phyloP scores from a whole-genome alignment of 2,797 vertebrate species.

The Mus minutoides region DNA sequence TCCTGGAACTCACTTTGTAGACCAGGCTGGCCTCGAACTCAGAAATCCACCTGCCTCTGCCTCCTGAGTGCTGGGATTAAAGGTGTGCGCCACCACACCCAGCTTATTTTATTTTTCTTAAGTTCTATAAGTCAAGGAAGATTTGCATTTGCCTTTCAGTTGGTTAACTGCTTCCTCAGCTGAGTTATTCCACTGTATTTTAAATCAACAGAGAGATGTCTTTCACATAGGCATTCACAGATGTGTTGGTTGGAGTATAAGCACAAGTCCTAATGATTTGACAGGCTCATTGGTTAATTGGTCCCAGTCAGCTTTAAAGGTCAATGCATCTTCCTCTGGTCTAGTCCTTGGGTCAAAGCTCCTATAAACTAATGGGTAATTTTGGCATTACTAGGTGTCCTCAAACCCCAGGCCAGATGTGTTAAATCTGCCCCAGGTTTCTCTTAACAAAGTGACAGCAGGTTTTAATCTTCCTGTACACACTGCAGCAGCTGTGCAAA shows the following conservation, averaged over 20 bases:
- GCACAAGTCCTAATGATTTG: not conserved
- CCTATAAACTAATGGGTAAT: constrained; percentile 70
- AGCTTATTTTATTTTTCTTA: constrained; percentile 21
- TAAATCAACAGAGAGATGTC: not conserved
- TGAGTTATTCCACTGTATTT: not conserved
- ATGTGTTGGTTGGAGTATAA: not conserved
- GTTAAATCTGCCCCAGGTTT: constrained; percentile 79
- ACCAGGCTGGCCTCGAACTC: too few species aligned
- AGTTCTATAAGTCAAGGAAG: not conserved
- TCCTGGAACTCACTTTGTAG: too few species aligned
- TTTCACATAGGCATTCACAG: not conserved
- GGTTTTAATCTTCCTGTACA: constrained; percentile 83
- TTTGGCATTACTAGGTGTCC: constrained; percentile 76
- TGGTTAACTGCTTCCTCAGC: constrained; percentile 27
- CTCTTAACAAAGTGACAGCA: constrained; percentile 77
- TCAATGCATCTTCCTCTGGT: constrained; percentile 45
- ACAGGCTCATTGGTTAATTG: constrained; percentile 50
- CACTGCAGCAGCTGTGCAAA: constrained; percentile 81
- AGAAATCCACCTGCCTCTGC: too few species aligned
- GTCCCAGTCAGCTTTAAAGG: constrained; percentile 3
- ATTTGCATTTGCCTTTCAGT: not conserved
- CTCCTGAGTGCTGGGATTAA: too few species aligned
- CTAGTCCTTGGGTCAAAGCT: constrained; percentile 7
- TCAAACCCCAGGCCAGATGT: constrained; percentile 78
- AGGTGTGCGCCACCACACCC: too few species aligned